A percentile compares a stretch with the other conserved stretches of the same genome.
Conservation (phyloP, 2,888 invertebrate genomes). For the Thymelicus sylvestris region DNA sequence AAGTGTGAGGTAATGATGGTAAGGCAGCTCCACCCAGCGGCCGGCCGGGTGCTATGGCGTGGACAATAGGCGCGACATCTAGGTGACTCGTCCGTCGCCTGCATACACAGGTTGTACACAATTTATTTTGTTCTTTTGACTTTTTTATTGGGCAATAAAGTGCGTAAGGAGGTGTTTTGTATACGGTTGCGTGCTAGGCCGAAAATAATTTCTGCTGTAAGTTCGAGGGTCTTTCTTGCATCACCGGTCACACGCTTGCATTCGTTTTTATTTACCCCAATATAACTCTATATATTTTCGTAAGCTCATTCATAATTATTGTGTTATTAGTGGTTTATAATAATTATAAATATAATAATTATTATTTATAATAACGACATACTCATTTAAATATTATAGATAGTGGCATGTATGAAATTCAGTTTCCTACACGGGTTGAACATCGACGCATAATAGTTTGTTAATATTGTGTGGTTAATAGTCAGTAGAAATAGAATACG, state of each 20-base stretch:
- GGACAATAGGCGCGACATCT: constrained; percentile 83
- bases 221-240: not conserved
- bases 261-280: not conserved
- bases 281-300: not conserved
- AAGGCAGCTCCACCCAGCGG: constrained; percentile 78
- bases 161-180: constrained; percentile 10
- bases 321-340: too few relatives aligned
- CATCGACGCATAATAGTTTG: too few relatives aligned
- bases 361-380: too few relatives aligned
- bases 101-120: constrained; percentile 72
- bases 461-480: too few relatives aligned
- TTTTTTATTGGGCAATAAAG: constrained; percentile 8
- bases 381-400: too few relatives aligned
- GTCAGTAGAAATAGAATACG: too few relatives aligned
- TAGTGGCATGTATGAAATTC: too few relatives aligned
- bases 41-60: constrained; percentile 64
- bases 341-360: too few relatives aligned
- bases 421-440: too few relatives aligned
- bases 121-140: constrained; percentile 35
- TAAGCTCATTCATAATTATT: too few relatives aligned
- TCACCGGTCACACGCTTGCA: not conserved
- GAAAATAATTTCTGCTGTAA: constrained; percentile 4
- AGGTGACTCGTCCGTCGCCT: constrained; percentile 75
- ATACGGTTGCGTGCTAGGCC: not conserved
- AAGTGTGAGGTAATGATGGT: constrained; percentile 81